Evolutionary conservation across 2,888 invertebrate genomes (phyloP).

Genomic region (Euproctis similis): DNA sequence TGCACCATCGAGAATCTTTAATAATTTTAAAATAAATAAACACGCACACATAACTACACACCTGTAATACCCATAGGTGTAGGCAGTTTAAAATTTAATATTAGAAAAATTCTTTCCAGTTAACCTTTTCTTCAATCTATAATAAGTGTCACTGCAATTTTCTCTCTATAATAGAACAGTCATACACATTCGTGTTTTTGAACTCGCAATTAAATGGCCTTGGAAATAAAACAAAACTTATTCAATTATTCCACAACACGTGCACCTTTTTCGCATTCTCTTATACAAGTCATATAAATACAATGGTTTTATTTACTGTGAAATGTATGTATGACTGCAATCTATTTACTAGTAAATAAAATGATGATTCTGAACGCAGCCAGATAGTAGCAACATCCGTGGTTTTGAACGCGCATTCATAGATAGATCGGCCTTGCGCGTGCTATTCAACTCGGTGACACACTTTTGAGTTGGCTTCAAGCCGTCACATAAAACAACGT

Average conservation of each 20-base stretch:
- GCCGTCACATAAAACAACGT: constrained; percentile 41
- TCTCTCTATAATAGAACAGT: constrained; percentile 11
- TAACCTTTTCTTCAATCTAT: constrained; percentile 7
- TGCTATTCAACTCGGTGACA: constrained; percentile 73
- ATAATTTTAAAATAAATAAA: no score
- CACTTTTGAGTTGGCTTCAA: constrained; percentile 71
- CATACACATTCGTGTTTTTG: constrained; percentile 19
- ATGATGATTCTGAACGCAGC: constrained; percentile 18
- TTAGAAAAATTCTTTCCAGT: constrained; percentile 3
- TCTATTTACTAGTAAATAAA: constrained; percentile 17
- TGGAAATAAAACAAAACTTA: constrained; percentile 13
- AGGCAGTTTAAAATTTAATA: no score
- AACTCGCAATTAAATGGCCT: constrained; percentile 13
- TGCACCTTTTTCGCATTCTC: constrained; percentile 8
- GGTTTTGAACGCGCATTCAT: constrained; percentile 62
- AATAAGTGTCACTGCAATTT: constrained; percentile 14
- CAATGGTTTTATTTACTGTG: constrained; percentile 1
- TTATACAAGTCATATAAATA: not conserved
- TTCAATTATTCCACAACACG: constrained; percentile 6
- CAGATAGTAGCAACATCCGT: constrained; percentile 55
- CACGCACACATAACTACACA: no score
- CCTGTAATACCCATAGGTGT: no score
- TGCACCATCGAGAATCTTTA: no score
- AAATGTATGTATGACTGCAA: constrained; percentile 1
- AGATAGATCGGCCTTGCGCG: constrained; percentile 70